These are phyloP conservation scores for Leptarthrus brevirostris DNA, from an alignment of 2,888 invertebrate species.

Conservation along the genomic window DNA sequence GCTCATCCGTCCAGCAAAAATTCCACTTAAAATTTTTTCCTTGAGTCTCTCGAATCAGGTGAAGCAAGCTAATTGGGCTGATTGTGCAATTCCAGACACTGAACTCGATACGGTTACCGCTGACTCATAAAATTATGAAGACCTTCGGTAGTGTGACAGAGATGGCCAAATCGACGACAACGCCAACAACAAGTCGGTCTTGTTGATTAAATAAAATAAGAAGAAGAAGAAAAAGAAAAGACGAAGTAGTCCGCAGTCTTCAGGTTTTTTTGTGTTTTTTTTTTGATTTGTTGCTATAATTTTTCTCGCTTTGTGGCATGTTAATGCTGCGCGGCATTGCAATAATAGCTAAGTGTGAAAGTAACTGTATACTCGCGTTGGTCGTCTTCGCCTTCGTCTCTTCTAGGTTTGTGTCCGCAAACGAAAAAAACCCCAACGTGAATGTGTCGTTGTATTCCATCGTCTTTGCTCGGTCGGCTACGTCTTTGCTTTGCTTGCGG, in stretches of 20 bases:
- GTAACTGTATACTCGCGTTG: constrained; percentile 41
- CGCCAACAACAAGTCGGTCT: neutral
- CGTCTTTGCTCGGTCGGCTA: no score
- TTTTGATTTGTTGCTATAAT: constrained; percentile 14
- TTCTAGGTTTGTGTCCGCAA: no score
- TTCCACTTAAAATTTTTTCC: constrained; percentile 27
- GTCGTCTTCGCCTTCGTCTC: constrained; percentile 7
- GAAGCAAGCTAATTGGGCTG: constrained; percentile 41
- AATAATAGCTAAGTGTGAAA: constrained; percentile 37
- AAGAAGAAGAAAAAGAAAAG: neutral
- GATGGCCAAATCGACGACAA: neutral
- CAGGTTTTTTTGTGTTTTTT: neutral
- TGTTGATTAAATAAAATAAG: constrained; percentile 5
- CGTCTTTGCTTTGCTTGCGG: neutral
- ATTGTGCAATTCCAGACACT: constrained; percentile 43
- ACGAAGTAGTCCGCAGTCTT: constrained; percentile 8
- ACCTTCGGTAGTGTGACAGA: constrained; percentile 20
- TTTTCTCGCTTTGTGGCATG: neutral
- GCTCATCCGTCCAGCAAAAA: neutral
- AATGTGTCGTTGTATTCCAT: neutral
- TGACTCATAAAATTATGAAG: constrained; percentile 17
- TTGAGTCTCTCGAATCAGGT: constrained; percentile 31
- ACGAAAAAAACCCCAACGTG: no score
- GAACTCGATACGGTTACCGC: constrained; percentile 16
- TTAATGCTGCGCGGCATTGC: constrained; percentile 23